These are phyloP conservation scores for Bursaphelenchus mucronatus DNA, from an alignment of 1,140 invertebrate genomes.

Conservation along the genomic window DNA sequence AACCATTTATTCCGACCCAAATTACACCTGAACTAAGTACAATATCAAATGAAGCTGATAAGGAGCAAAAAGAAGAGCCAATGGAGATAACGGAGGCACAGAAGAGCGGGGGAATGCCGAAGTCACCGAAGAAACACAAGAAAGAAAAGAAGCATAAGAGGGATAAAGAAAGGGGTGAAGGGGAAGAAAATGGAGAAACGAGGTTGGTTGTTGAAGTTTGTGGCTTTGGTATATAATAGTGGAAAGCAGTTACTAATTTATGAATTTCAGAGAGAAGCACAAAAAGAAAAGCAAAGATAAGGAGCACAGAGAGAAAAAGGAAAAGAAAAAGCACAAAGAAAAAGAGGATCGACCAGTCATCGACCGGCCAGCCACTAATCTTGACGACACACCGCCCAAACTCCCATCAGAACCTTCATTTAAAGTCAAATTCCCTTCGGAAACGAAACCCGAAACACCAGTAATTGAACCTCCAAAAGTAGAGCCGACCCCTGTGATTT, in stretches of 20 bases:
- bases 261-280: slow-evolving; percentile 1
- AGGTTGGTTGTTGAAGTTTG: background rate
- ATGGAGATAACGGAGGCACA: too few species aligned
- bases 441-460: background rate
- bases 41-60: too few species aligned
- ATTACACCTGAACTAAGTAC: too few species aligned
- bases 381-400: background rate
- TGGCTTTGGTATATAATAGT: background rate
- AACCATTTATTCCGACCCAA: too few species aligned
- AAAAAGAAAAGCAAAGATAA: slow-evolving; percentile 9
- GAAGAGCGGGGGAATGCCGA: too few species aligned
- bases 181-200: slow-evolving; percentile 3
- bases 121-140: slow-evolving; percentile 15
- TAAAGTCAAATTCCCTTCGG: slow-evolving; percentile 6
- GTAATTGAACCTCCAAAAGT: too few species aligned
- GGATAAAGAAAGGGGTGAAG: slow-evolving; percentile 1
- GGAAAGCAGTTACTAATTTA: background rate
- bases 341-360: slow-evolving; percentile 4
- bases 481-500: too few species aligned
- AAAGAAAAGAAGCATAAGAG: slow-evolving; percentile 3
- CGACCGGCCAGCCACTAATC: background rate
- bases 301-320: slow-evolving; percentile 18
- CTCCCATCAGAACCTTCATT: slow-evolving; percentile 21
- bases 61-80: too few species aligned
- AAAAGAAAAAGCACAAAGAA: slow-evolving; percentile 18